phyloP scores from a whole-genome alignment of 2,888 invertebrate species.

The Troides aeacus region DNA sequence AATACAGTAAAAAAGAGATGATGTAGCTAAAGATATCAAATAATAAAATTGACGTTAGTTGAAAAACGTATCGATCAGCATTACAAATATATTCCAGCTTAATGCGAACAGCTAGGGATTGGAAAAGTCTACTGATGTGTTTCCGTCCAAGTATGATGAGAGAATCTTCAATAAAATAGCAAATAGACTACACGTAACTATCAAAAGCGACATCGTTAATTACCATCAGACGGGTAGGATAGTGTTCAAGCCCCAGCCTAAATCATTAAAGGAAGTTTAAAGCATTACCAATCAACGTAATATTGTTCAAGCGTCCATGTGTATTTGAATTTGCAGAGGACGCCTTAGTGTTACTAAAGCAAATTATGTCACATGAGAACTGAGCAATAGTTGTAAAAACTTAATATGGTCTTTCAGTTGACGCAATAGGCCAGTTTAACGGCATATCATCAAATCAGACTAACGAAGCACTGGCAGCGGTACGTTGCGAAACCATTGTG shows the following conservation, averaged over 20 bases:
- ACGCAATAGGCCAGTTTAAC: constrained; percentile 27
- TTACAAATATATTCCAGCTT: no score
- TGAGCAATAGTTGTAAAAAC: constrained; percentile 28
- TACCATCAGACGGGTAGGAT: no score
- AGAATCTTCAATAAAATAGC: no score
- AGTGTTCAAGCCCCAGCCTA: background rate
- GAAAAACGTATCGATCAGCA: no score
- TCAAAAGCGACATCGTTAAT: no score
- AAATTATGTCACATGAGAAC: constrained; percentile 23
- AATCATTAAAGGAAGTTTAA: background rate
- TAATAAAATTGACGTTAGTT: no score
- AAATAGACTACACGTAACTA: no score
- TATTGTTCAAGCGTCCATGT: constrained; percentile 2
- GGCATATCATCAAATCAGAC: constrained; percentile 31
- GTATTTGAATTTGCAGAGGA: constrained; percentile 7
- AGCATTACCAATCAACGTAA: constrained; percentile 5
- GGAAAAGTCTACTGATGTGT: no score
- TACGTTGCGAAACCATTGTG: constrained; percentile 33
- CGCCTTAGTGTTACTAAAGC: constrained; percentile 15
- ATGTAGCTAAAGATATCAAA: no score
- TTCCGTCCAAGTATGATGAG: no score
- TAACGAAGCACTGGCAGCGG: constrained; percentile 28
- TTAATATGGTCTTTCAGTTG: constrained; percentile 26
- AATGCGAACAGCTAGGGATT: no score
- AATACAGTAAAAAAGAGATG: no score